Evolutionary conservation across 2,797 vertebrate species (phyloP).

Genomic region (Sebastes diploproa): DNA sequence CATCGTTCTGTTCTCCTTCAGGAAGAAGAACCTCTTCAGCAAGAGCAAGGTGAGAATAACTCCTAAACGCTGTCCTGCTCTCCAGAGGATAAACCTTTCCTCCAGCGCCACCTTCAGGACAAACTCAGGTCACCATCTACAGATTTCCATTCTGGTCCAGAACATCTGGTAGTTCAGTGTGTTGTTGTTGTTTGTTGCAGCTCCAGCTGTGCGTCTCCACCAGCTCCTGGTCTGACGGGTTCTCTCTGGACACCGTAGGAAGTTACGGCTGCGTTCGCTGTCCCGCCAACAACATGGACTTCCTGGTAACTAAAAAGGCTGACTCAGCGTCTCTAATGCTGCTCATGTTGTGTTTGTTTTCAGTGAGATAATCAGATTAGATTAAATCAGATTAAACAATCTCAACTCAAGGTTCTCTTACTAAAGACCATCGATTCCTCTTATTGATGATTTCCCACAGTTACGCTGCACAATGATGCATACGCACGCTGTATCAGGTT

Average conservation of each 20-base stretch:
- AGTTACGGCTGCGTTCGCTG: slow-evolving; percentile 96
- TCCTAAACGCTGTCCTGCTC: not conserved
- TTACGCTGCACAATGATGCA: too few species aligned
- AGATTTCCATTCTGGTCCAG: too few species aligned
- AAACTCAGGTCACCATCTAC: not conserved
- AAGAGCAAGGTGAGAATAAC: slow-evolving; percentile 90
- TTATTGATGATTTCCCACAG: too few species aligned
- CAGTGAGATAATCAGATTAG: not conserved
- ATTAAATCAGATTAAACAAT: not conserved
- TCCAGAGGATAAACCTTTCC: not conserved
- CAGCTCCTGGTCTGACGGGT: slow-evolving; percentile 91
- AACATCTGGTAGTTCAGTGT: too few species aligned
- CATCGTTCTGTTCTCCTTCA: slow-evolving; percentile 94
- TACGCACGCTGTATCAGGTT: accelerated
- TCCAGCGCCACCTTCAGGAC: not conserved
- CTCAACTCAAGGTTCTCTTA: not conserved
- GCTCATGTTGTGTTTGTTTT: not conserved
- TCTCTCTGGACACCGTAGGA: slow-evolving; percentile 96
- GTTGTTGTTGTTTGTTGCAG: slow-evolving; percentile 67
- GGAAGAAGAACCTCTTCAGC: slow-evolving; percentile 93
- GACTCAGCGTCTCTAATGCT: not conserved
- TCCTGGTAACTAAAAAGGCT: slow-evolving; percentile 83
- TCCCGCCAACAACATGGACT: slow-evolving; percentile 88
- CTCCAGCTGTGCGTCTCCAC: slow-evolving; percentile 94
- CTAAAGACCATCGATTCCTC: too few species aligned